These are phyloP conservation scores for Pogonus chalceus DNA, from an alignment of 1,140 invertebrate genomes.

Conservation along the genomic window DNA sequence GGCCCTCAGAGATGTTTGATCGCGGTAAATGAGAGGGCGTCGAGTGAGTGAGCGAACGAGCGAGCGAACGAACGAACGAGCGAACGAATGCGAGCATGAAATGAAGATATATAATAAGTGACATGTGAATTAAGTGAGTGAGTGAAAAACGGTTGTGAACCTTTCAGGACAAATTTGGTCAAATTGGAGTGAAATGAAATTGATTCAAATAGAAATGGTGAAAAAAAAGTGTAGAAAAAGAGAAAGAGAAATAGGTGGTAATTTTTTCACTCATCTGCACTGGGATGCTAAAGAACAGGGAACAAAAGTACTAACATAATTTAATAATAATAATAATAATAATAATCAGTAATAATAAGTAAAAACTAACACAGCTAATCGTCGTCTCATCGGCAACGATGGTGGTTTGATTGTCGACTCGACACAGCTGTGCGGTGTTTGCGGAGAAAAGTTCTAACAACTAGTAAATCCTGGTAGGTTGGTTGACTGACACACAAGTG, in stretches of 20 bases:
- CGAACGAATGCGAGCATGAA: not conserved
- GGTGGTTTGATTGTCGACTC: no score
- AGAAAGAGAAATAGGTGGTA: not conserved
- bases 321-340: not conserved
- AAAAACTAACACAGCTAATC: no score
- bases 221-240: not conserved
- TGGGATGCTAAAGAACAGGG: not conserved
- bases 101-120: no score
- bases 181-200: no score
- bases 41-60: not conserved
- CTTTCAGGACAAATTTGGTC: not conserved
- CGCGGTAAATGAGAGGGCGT: no score
- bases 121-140: not conserved
- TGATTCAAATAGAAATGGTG: not conserved
- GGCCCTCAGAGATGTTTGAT: no score
- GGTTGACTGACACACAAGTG: no score
- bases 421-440: no score
- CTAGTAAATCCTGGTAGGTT: no score
- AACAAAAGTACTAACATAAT: not conserved
- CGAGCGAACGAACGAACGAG: not conserved
- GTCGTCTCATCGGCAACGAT: no score
- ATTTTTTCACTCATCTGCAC: conserved; percentile 1
- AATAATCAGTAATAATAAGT: not conserved
- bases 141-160: not conserved
- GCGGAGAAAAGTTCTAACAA: no score